Evolutionary conservation across 2,797 vertebrate species (phyloP).

Genomic region (Chaenodraco wilsoni): DNA sequence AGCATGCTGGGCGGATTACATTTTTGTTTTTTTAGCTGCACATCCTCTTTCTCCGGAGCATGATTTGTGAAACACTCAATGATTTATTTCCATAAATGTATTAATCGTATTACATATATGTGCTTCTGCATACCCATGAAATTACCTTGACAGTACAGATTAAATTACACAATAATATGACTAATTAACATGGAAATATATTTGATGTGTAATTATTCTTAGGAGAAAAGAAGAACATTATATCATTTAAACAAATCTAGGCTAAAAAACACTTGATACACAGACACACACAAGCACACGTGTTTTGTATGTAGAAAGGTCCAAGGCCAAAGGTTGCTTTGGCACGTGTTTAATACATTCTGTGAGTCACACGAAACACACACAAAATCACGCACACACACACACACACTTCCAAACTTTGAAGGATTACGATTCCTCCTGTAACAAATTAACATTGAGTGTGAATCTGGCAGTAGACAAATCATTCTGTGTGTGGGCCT

Average conservation of each 20-base stretch:
- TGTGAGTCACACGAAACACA: background rate
- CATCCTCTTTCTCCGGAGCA: conserved; percentile 16
- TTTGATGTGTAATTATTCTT: conserved; percentile 77
- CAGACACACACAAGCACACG: background rate
- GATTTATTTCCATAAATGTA: conserved; percentile 20
- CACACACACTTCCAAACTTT: conserved; percentile 41
- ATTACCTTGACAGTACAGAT: conserved; percentile 25
- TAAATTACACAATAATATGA: conserved; percentile 35
- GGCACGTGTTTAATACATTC: conserved; percentile 13
- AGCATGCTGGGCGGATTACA: conserved; percentile 19
- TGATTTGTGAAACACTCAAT: conserved; percentile 18
- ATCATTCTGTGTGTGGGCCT: conserved; percentile 69
- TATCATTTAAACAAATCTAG: conserved; percentile 61
- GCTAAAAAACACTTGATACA: conserved; percentile 1
- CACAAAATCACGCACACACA: background rate
- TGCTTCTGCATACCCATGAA: conserved; percentile 15
- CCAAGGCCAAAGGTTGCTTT: conserved; percentile 1
- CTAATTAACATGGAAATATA: conserved; percentile 47
- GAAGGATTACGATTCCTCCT: conserved; percentile 79
- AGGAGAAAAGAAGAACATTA: conserved; percentile 71
- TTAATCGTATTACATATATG: conserved; percentile 32
- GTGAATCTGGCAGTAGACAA: conserved; percentile 84
- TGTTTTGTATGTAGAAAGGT: background rate
- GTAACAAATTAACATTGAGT: conserved; percentile 86
- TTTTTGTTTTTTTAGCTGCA: background rate